Evolutionary conservation across 2,797 vertebrate genomes (phyloP).

Genomic region (Gouania willdenowi): DNA sequence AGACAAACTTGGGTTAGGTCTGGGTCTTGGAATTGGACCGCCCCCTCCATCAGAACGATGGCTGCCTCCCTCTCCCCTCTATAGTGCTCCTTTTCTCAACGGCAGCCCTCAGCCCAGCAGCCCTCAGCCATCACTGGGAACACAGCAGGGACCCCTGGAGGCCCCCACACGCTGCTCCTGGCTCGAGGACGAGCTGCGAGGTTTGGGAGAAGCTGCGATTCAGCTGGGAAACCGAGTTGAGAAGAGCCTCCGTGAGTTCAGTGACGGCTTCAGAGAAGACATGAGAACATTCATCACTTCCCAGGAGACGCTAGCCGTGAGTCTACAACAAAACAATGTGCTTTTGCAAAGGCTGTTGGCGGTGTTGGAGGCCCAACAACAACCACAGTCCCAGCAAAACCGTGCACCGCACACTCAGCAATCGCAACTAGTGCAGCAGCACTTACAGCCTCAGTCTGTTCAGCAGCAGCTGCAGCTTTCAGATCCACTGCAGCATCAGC

Average conservation of each 20-base stretch:
- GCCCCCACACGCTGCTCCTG: slow-evolving; percentile 71
- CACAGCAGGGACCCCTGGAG: slow-evolving; percentile 77
- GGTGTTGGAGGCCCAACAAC: slow-evolving; percentile 78
- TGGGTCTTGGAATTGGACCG: slow-evolving; percentile 77
- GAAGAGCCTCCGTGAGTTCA: slow-evolving; percentile 75
- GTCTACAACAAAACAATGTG: slow-evolving; percentile 81
- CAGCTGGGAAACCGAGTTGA: slow-evolving; percentile 78
- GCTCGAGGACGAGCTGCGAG: slow-evolving; percentile 80
- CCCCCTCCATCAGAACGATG: slow-evolving; percentile 79
- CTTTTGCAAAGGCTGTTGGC: slow-evolving; percentile 78
- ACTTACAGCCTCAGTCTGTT: slow-evolving; percentile 51
- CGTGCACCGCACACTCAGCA: slow-evolving; percentile 57
- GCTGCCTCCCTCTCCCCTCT: slow-evolving; percentile 81
- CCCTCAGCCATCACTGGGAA: slow-evolving; percentile 76
- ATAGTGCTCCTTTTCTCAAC: slow-evolving; percentile 80
- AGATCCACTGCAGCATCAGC: slow-evolving; percentile 48
- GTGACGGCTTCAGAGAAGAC: slow-evolving; percentile 75
- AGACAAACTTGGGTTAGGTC: slow-evolving; percentile 76
- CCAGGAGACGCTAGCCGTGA: slow-evolving; percentile 75
- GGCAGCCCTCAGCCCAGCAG: slow-evolving; percentile 80
- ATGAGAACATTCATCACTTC: slow-evolving; percentile 78
- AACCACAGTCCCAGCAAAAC: slow-evolving; percentile 62
- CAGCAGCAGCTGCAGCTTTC: slow-evolving; percentile 55
- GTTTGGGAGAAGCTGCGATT: slow-evolving; percentile 77
- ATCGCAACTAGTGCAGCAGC: slow-evolving; percentile 59